These are phyloP conservation scores for Diaperis boleti DNA, from an alignment of 2,888 invertebrate genomes.

Conservation along the genomic window DNA sequence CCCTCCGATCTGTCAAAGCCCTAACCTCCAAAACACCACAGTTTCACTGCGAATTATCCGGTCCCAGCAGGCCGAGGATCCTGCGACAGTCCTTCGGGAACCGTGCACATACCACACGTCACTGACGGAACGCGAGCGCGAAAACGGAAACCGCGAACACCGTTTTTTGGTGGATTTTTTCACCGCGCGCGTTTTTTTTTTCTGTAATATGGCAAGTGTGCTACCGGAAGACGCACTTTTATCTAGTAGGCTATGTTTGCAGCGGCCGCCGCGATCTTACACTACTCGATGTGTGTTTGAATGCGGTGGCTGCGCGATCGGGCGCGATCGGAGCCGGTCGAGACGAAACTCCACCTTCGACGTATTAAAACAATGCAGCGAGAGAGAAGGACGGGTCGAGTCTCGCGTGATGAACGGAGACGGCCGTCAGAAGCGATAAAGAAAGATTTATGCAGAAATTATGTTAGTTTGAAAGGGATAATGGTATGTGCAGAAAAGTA, in stretches of 20 bases:
- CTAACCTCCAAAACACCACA: conserved; percentile 6
- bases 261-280: conserved; percentile 39
- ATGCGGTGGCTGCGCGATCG: conserved; percentile 45
- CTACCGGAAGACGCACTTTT: conserved; percentile 25
- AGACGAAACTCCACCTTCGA: conserved; percentile 37
- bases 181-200: conserved; percentile 18
- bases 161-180: conserved; percentile 21
- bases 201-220: conserved; percentile 2
- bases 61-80: conserved; percentile 32
- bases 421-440: conserved; percentile 22
- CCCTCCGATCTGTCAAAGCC: conserved; percentile 1
- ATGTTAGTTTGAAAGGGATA: conserved; percentile 35
- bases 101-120: conserved; percentile 27
- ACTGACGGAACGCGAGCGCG: background rate
- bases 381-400: conserved; percentile 26
- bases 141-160: conserved; percentile 13
- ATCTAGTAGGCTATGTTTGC: conserved; percentile 38
- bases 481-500: conserved; percentile 29
- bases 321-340: conserved; percentile 47
- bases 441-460: conserved; percentile 33
- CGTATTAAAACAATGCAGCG: conserved; percentile 43
- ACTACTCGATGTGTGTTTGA: conserved; percentile 41
- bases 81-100: conserved; percentile 33
- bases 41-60: conserved; percentile 15
- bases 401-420: conserved; percentile 4